Evolutionary conservation across 2,113 vertebrate species (phyloP), one percentile per base, ranked within the genome.

Genomic region (Dicerorhinus sumatrensis): DNA sequence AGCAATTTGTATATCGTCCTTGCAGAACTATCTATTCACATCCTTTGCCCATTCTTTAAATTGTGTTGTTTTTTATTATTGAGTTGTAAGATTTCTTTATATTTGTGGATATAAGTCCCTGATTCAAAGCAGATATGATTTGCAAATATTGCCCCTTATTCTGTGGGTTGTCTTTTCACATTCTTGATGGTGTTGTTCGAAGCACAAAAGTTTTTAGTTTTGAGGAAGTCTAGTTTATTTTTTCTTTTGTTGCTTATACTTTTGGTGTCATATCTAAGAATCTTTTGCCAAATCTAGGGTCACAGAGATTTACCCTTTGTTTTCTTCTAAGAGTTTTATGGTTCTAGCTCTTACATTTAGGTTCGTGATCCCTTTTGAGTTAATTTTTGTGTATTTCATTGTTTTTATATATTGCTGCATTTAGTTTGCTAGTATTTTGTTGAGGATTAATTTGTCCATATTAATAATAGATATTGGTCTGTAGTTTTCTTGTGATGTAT

Each of bases 401-500:
- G 42, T 76, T 79, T 63, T 86, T 31, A 70, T 48, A 62, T 95
- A 54, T 87, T 87, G 17, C 62, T 79, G 16, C n/a, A 79, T 87
- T 93, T 69, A 29, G 75, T 69, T 86, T 91, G 54, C 46, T 95
- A 65, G 62, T 89, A 73, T 89, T 88, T 91, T 77, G 8, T 60
- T 77, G 51, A 70, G 58, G 25, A 84, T 69, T 77, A 39, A 83
- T 85, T 31, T 85, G 39, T 20, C 39, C 31, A 25, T 76, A 54
- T 72, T 90, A 21, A 25, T 63, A 79, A 80, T 39, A 91, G 39
- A 63, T 33, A 62, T 10, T 79, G 18, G 25, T 81, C 17, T 58
- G 12, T 39, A 36, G 13, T 79, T 90, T 70, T 86, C 54, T 86
- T 63, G 7, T 86, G 14, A 79, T 70, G 10, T 33, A n/a, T 79